A percentile compares a stretch with the other conserved stretches of the same genome.
Conservation (phyloP, 2,113 vertebrate genomes). For the Macquaria ambigua region DNA sequence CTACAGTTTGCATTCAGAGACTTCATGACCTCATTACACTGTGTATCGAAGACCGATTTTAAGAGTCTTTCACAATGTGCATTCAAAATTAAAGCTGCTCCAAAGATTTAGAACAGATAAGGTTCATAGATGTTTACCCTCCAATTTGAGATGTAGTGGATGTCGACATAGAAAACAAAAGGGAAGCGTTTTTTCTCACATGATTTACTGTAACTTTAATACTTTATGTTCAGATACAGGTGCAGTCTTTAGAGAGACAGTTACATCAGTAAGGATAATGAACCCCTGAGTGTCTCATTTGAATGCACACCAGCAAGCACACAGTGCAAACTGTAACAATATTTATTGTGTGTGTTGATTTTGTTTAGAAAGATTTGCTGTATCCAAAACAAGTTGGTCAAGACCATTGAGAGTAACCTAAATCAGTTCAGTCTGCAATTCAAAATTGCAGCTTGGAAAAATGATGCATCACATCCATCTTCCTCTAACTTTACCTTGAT, state of each 20-base stretch:
- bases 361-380: not conserved
- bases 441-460: slow-evolving; percentile 1
- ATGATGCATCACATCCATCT: not conserved
- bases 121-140: not conserved
- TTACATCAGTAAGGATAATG: slow-evolving; percentile 44
- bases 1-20: not conserved
- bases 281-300: slow-evolving; percentile 40
- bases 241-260: slow-evolving; percentile 24
- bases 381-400: not conserved
- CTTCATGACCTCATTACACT: not conserved
- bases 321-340: not conserved
- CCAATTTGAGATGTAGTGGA: not conserved
- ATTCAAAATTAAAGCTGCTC: not conserved
- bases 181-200: slow-evolving; percentile 5
- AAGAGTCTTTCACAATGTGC: not conserved
- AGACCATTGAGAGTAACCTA: not conserved
- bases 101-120: not conserved
- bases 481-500: slow-evolving; percentile 15
- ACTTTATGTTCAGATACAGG: slow-evolving; percentile 17
- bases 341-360: not conserved
- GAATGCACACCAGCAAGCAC: slow-evolving; percentile 17
- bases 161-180: slow-evolving; percentile 10
- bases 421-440: slow-evolving; percentile 17
- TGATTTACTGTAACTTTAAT: slow-evolving; percentile 14
- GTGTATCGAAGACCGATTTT: not conserved